Base-by-base conservation (phyloP, 2,797 vertebrate species). In the Rhincodon typus region DNA sequence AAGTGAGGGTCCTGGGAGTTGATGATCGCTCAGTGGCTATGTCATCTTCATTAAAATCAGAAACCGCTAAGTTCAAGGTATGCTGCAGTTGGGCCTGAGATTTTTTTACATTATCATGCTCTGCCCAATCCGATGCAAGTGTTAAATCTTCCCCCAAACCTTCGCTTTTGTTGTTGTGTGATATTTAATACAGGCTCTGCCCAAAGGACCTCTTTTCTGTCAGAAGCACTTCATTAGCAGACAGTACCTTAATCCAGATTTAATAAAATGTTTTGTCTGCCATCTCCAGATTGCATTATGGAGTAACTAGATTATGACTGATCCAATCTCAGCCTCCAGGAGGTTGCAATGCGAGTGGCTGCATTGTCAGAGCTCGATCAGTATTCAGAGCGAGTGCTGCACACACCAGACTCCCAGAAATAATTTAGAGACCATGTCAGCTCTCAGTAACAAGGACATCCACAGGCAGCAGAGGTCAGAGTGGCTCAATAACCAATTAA, bases 221-320 rank as follows among this genome's bases (percentile, higher is more conserved):
- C 90, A 21, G 38, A 69, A 69, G 4, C 90, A 93, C 62, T 67
- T 93, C 90, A 93, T 69, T 91, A 91, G 88, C 17, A 67, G 57
- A 66, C 30, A 23, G 34, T 38, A n/a, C 66, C 21, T 66, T 93
- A 93, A 93, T 69, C 21, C n/a, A 93, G 21, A 67, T 67, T 42
- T 93, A 93, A 69, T 69, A 42, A 69, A 93, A 93, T 30, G 62
- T 42, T 90, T 93, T 91, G 57, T 42, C 90, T 93, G 90, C 90
- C 62, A 8, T 42, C 62, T 25, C 66, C 88, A 91, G 62, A 91
- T 91, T 66, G n/a, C n/a, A 67, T 93, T 91, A 38, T 4, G 19
- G 88, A 38, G n/a, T 38, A 93, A 93, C 30, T n/a, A 67, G 90
- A 93, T 93, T 67, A 93, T 69, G 62, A 38, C 62, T 38, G 90